Evolutionary conservation across 2,113 vertebrate species (phyloP), one percentile per base, ranked within the genome.

Genomic region (Charadrius vociferus): DNA sequence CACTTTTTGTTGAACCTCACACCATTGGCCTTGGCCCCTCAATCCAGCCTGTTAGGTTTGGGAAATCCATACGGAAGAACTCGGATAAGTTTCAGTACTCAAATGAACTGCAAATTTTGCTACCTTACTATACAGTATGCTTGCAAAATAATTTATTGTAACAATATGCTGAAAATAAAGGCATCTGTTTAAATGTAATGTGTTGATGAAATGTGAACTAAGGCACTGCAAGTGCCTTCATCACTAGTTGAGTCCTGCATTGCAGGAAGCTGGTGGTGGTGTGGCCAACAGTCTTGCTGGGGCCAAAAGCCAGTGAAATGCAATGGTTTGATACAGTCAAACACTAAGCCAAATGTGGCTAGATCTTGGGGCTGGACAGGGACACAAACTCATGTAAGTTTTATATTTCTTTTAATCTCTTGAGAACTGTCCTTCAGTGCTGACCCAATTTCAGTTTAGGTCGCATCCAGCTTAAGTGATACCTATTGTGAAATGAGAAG

Each of bases 171-270:
- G 55, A 7, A 66, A 27, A 29, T 18, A 9, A 52, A 66, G 49
- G 62, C 36, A n/a, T 63, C 50, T 62, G 29, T 43, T 90, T 47
- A 17, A 3, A 36, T 39, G 37, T 34, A 1, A 9, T 10, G 32
- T 61, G 62, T 5, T 70, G 67, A 26, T 65, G 6, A 27, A 70
- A 10, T 20, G 8, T 2, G 27, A 58, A 70, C 27, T 52, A 18
- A 66, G 87, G 74, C 45, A 12, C n/a, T 50, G 66, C 34, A 23
- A 1, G 3, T 9, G 55, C 65, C 78, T 61, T 53, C 36, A 52
- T 41, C 18, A 5, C 32, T 34, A 1, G 27, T 4, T 5, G 2
- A 61, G 27, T 2, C 14, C 24, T 0, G 1, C 10, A 0, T 15
- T 30, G 23, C n/a, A 66, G 63, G 77, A 82, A 72, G 47, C 37